Evolutionary conservation across 2,113 vertebrate species (phyloP).

Genomic region (Neopipo cinnamomea): DNA sequence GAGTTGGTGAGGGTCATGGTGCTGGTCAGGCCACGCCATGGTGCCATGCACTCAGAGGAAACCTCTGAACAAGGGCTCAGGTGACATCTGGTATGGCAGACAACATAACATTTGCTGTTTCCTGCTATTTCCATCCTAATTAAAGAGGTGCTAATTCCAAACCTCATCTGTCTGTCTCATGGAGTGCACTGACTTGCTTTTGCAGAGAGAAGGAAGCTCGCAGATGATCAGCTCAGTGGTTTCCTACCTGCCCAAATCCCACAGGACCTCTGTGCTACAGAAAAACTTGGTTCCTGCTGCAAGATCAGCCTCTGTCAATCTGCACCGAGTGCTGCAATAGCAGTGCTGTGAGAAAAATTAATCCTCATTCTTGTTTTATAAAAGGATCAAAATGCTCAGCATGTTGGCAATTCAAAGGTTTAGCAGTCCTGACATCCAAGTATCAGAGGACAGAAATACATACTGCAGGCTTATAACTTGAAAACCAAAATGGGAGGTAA

Average conservation of each 20-base stretch:
- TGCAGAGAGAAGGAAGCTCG: background rate
- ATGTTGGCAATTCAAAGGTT: background rate
- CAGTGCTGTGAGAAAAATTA: background rate
- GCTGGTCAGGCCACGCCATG: background rate
- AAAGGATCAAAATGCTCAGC: background rate
- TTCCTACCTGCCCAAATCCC: background rate
- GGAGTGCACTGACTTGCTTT: background rate
- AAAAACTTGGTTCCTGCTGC: background rate
- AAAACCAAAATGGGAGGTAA: background rate
- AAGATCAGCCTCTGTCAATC: background rate
- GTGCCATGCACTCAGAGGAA: too few species aligned
- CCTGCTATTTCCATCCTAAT: background rate
- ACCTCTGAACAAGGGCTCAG: background rate
- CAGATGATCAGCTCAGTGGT: rapidly evolving
- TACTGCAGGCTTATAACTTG: background rate
- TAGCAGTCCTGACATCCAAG: background rate
- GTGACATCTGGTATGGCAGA: background rate
- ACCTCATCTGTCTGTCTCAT: background rate
- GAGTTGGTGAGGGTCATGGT: background rate
- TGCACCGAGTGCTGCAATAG: background rate
- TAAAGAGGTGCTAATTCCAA: background rate
- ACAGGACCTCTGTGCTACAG: background rate
- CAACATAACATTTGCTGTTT: background rate
- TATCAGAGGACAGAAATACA: background rate
- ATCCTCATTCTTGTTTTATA: background rate